These are phyloP conservation scores for Ellobium chinense DNA, from an alignment of 2,888 invertebrate genomes.

Conservation along the genomic window DNA sequence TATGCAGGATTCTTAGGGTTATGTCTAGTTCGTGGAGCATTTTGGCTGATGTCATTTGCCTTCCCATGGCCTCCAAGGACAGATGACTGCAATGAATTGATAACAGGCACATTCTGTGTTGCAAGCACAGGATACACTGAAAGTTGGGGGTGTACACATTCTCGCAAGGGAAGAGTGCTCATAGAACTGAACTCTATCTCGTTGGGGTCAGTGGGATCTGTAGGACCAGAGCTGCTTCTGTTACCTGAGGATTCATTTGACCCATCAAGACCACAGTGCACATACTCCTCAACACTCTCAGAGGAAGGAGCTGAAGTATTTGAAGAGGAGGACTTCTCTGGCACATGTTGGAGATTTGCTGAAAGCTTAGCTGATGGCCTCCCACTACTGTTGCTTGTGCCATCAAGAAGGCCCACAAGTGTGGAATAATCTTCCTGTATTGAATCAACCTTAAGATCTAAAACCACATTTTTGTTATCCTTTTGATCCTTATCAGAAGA, in stretches of 20 bases:
- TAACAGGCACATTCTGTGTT: neutral
- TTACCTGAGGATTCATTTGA: too few relatives aligned
- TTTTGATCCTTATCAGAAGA: neutral
- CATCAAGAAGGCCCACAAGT: neutral
- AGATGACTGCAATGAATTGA: neutral
- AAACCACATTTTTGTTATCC: neutral
- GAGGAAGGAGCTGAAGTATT: neutral
- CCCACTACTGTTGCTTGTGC: neutral
- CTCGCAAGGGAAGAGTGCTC: slow-evolving; percentile 1
- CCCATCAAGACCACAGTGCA: neutral
- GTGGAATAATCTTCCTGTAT: neutral
- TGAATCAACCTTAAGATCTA: neutral
- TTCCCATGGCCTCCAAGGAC: neutral
- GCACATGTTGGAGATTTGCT: neutral
- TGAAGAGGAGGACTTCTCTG: neutral
- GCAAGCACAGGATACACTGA: neutral
- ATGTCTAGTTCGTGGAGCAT: neutral
- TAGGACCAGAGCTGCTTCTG: neutral
- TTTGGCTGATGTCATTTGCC: neutral
- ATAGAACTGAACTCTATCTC: neutral
- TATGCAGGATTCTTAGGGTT: neutral
- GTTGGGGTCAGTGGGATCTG: neutral
- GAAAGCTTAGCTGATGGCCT: neutral
- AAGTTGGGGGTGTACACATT: neutral
- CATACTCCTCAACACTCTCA: neutral